Percentiles rank a stretch among this genome's conserved stretches.
Evolutionary conservation across 2,888 invertebrate genomes (phyloP).

Genomic region (Sesia bembeciformis): DNA sequence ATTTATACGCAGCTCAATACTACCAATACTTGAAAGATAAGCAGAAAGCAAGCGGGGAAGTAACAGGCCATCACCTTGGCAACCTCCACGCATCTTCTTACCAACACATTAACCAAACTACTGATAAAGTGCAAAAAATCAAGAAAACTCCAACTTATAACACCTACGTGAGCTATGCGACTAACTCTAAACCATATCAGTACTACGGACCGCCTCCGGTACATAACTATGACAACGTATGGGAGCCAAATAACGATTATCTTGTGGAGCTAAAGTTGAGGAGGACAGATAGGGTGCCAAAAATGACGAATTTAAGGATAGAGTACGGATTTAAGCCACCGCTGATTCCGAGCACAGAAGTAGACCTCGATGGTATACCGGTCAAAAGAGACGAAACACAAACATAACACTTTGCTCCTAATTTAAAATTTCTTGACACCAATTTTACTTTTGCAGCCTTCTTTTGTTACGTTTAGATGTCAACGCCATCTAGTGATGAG

Average conservation of each 20-base stretch:
- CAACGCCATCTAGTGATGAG: too few relatives aligned
- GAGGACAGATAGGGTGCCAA: conserved; percentile 73
- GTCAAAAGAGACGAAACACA: conserved; percentile 41
- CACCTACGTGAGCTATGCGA: conserved; percentile 30
- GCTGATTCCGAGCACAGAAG: conserved; percentile 84
- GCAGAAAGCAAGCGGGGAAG: conserved; percentile 10
- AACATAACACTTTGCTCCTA: neutral
- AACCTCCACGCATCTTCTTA: conserved; percentile 54
- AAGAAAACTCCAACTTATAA: conserved; percentile 15
- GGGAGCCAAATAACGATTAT: conserved; percentile 34
- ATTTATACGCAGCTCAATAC: conserved; percentile 15
- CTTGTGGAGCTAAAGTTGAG: conserved; percentile 62
- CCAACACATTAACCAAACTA: conserved; percentile 42
- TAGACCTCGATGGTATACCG: conserved; percentile 82
- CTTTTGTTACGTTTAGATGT: too few relatives aligned
- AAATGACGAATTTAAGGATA: conserved; percentile 72
- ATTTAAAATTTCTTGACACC: too few relatives aligned
- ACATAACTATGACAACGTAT: conserved; percentile 28
- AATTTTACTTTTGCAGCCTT: too few relatives aligned
- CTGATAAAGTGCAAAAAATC: conserved; percentile 15
- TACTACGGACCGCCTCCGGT: conserved; percentile 70
- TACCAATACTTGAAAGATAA: conserved; percentile 20
- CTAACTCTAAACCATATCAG: conserved; percentile 32
- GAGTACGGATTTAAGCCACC: conserved; percentile 91
- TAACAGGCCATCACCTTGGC: conserved; percentile 42